Conservation (phyloP, 2,888 invertebrate genomes). For the Nemoura dubitans region DNA sequence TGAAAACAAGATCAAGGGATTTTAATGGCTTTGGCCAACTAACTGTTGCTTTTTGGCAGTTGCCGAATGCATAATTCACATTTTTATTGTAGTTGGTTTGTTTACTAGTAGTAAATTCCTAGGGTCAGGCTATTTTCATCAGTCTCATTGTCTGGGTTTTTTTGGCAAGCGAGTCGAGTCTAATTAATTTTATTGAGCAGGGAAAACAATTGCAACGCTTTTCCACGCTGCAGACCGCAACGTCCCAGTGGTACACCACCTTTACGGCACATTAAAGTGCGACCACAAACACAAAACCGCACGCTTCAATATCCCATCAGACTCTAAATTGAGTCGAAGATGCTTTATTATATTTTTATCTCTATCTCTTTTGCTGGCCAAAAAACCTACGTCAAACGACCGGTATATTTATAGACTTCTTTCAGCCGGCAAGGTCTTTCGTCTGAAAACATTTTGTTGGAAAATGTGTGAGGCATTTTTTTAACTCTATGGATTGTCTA, state of each 20-base stretch:
- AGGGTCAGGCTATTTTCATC: background rate
- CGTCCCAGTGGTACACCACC: background rate
- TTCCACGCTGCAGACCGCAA: background rate
- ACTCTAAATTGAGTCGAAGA: background rate
- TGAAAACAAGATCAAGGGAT: too few relatives aligned
- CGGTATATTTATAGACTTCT: background rate
- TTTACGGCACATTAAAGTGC: background rate
- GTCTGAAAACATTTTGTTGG: background rate
- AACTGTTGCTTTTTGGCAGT: background rate
- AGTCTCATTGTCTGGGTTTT: background rate
- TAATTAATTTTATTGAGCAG: background rate
- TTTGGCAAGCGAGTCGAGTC: background rate
- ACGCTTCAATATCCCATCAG: background rate
- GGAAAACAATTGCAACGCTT: background rate
- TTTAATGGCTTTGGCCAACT: background rate
- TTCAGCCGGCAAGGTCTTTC: background rate
- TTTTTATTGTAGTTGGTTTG: background rate
- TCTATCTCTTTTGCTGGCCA: background rate
- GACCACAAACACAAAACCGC: background rate
- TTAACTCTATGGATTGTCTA: background rate
- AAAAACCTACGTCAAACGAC: background rate
- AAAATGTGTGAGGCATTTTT: background rate
- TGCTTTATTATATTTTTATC: background rate
- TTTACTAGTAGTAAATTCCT: conserved; percentile 1
- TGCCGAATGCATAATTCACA: background rate